Base-by-base conservation (phyloP, 2,113 vertebrate species). In the Cranoglanis bouderius region DNA sequence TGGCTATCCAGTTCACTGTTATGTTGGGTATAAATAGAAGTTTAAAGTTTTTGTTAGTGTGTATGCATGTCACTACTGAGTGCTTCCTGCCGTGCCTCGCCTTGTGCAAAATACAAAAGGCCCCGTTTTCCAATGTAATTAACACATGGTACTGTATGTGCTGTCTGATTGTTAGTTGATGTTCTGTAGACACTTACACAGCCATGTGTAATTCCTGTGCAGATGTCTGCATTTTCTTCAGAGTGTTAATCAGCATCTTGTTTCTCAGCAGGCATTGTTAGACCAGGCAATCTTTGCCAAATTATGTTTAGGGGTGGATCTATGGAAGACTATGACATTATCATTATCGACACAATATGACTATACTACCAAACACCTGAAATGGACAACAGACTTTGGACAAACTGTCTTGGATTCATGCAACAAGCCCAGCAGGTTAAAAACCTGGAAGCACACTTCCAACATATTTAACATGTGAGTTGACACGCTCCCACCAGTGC, bases 221-320 rank as follows among this genome's bases (percentile, higher is more conserved):
- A 82, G 86, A 88, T 85, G 86, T 83, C 86, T 55, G 24, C 26
- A 87, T 88, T 57, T 77, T 75, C 57, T 63, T 75, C 18, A 14
- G 63, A 51, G 29, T 77, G 51, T 84, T 90, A 90, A 90, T 85
- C 84, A 84, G 85, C 81, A 70, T 87, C 85, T 85, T 72, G 85
- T 87, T 91, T 90, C 91, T 85, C 87, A 91, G 87, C 91, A 89
- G 82, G 87, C 46, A 35, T 40, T 53, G 72, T 89, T 82, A 82
- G 19, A 46, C 10, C 85, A 61, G 57, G 65, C 46, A 40, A 13
- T 82, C 43, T 85, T 89, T 72, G 43, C n/a, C n/a, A 55, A n/a
- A n/a, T n/a, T n/a, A n/a, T n/a, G n/a, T n/a, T 77, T 77, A 26
- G 24, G 38, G 40, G 21, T 77, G 2, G 1, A 12, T 75, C 72